Evolutionary conservation across 53 echinoderm and acorn worm genomes (phyloP).

Genomic region (Henricia sp.): DNA sequence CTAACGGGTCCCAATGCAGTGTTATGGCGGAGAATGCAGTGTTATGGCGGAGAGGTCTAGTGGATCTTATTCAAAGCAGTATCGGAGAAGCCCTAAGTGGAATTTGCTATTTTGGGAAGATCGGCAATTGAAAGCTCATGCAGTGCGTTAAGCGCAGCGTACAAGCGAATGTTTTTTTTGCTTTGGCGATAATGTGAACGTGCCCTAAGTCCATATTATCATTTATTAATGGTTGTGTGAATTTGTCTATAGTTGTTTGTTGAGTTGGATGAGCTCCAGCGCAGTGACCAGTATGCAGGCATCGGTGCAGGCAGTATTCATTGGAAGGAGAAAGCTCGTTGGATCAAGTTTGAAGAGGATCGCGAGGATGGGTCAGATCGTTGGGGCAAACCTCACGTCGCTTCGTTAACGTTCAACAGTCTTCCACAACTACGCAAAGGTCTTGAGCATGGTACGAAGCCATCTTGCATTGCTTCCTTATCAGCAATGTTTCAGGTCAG

Average conservation of each 20-base stretch:
- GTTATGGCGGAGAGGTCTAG: too few relatives aligned
- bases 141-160: too few relatives aligned
- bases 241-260: conserved; percentile 85
- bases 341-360: conserved; percentile 99
- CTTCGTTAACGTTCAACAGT: conserved; percentile 94
- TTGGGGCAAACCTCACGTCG: conserved; percentile 99
- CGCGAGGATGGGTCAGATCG: conserved; percentile 91
- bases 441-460: conserved; percentile 84
- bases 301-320: conserved; percentile 76
- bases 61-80: too few relatives aligned
- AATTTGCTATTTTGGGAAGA: too few relatives aligned
- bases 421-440: conserved; percentile 91
- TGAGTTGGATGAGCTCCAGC: conserved; percentile 85
- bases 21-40: too few relatives aligned
- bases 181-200: too few relatives aligned
- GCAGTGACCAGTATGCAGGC: conserved; percentile 71
- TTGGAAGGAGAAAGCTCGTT: conserved; percentile 94
- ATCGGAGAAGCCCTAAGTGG: too few relatives aligned
- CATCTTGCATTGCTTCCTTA: not conserved
- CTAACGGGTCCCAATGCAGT: too few relatives aligned
- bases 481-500: not conserved
- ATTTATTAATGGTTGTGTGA: too few relatives aligned
- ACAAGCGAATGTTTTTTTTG: too few relatives aligned
- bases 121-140: too few relatives aligned
- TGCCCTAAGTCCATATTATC: too few relatives aligned